A percentile compares a stretch with the other conserved stretches of the same genome.
Evolutionary conservation across 2,113 vertebrate genomes (phyloP).

Genomic region (Tupaia chinensis): DNA sequence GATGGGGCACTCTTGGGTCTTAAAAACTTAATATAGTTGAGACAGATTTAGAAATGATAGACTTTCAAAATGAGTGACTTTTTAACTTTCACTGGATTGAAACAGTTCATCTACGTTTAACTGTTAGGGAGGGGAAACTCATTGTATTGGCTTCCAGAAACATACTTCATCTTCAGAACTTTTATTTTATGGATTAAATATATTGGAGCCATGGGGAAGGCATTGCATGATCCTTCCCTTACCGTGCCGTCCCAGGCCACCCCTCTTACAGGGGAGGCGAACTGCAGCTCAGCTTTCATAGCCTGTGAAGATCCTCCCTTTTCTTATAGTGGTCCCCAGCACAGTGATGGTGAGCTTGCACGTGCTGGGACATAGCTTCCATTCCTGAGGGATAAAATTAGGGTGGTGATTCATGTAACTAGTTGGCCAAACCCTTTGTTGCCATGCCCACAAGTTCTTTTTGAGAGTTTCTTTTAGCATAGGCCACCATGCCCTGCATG

Average conservation of each 20-base stretch:
- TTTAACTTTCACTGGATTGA: conserved; percentile 10
- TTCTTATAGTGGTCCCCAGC: conserved; percentile 40
- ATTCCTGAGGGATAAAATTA: conserved; percentile 80
- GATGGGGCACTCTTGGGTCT: not conserved
- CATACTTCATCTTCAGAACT: not conserved
- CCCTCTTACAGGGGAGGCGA: not conserved
- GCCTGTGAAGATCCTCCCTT: not conserved
- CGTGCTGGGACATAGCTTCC: conserved; percentile 65
- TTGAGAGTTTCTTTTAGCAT: conserved; percentile 57
- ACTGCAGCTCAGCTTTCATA: not conserved
- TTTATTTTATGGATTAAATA: conserved; percentile 10
- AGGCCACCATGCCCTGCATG: not conserved
- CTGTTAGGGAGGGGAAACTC: not conserved
- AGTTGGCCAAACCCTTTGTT: conserved; percentile 55
- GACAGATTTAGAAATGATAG: not conserved
- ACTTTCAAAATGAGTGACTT: not conserved
- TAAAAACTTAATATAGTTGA: not conserved
- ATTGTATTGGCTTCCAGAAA: not conserved
- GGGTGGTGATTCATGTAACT: conserved; percentile 71
- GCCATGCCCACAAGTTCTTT: conserved; percentile 57
- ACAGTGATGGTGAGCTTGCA: conserved; percentile 31
- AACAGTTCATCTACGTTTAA: not conserved
- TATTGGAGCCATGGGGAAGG: not conserved
- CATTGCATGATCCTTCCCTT: conserved; percentile 5
- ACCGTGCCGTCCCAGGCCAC: not conserved